These are phyloP conservation scores for Plagiodera versicolora DNA, from an alignment of 2,888 invertebrate species.

Conservation along the genomic window DNA sequence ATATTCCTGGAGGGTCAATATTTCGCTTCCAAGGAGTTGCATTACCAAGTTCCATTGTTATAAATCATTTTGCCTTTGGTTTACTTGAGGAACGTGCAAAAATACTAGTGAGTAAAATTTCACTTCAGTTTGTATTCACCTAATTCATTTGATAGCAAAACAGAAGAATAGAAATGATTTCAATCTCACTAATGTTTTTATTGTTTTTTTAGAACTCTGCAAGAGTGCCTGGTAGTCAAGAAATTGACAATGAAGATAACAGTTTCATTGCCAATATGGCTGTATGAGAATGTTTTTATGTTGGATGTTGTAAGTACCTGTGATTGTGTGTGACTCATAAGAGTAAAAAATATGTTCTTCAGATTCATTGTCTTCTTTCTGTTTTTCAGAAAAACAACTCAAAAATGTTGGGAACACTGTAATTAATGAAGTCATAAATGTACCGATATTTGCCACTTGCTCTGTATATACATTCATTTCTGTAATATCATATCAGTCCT, in stretches of 20 bases:
- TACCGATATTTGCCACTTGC: no score
- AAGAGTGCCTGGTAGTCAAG: constrained; percentile 59
- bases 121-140: neutral
- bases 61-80: constrained; percentile 80
- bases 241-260: constrained; percentile 47
- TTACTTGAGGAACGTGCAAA: constrained; percentile 75
- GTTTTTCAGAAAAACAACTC: no score
- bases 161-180: no score
- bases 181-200: no score
- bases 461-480: no score
- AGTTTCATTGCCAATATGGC: constrained; percentile 46
- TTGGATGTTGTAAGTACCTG: neutral
- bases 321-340: neutral
- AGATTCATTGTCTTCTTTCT: no score
- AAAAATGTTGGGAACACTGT: no score
- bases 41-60: constrained; percentile 70
- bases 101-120: constrained; percentile 62
- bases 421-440: no score
- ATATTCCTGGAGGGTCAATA: constrained; percentile 60
- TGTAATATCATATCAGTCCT: no score
- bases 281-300: constrained; percentile 22
- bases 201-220: constrained; percentile 62
- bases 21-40: constrained; percentile 92
- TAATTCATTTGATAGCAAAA: neutral
- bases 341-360: no score